These are phyloP conservation scores for Drosophila paulistorum DNA, from an alignment of 1,140 invertebrate species.

Conservation along the genomic window DNA sequence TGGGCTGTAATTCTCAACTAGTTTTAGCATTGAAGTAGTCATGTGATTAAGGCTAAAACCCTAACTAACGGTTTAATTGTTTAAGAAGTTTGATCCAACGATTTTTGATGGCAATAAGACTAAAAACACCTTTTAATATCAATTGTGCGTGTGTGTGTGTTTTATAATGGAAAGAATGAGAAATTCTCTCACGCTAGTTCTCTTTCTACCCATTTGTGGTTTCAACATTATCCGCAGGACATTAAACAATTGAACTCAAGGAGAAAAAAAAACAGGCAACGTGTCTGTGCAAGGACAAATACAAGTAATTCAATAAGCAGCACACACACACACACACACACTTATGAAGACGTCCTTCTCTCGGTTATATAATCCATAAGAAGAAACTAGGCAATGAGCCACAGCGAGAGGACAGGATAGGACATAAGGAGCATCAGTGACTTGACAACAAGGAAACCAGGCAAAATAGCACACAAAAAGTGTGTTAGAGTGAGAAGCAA, in stretches of 20 bases:
- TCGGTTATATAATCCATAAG: slow-evolving; percentile 3
- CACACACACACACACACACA: background rate
- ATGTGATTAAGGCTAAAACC: too few relatives aligned
- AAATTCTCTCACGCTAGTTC: background rate
- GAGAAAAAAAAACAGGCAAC: slow-evolving; percentile 30
- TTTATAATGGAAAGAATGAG: background rate
- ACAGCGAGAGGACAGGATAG: background rate
- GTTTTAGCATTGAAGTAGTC: too few relatives aligned
- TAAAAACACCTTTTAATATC: too few relatives aligned
- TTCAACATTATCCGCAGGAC: slow-evolving; percentile 43
- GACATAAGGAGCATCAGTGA: slow-evolving; percentile 5
- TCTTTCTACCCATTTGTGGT: background rate
- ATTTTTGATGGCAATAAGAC: too few relatives aligned
- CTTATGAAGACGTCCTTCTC: background rate
- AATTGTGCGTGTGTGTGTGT: too few relatives aligned
- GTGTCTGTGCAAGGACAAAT: slow-evolving; percentile 7
- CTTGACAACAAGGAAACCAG: slow-evolving; percentile 50
- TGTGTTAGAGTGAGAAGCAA: background rate
- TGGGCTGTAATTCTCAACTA: too few relatives aligned
- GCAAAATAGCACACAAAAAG: slow-evolving; percentile 16
- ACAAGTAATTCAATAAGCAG: slow-evolving; percentile 50
- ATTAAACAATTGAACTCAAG: slow-evolving; percentile 61
- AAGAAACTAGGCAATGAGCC: background rate
- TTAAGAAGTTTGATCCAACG: too few relatives aligned
- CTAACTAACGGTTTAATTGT: too few relatives aligned